phyloP scores from a whole-genome alignment of 2,888 invertebrate genomes.

The Harpalus rubripes region DNA sequence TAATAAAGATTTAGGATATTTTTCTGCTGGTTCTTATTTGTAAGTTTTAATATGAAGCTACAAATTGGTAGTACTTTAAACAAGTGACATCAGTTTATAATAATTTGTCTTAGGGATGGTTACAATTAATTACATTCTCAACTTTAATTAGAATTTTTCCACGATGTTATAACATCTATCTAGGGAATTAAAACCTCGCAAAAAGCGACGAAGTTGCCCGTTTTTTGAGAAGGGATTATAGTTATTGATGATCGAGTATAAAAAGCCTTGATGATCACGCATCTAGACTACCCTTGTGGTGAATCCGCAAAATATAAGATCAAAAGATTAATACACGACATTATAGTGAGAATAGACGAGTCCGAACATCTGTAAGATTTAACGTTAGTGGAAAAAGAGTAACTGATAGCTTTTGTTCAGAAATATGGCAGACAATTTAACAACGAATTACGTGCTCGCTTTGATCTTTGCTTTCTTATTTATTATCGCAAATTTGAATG shows the following conservation, averaged over 20 bases:
- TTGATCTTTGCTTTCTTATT: constrained; percentile 18
- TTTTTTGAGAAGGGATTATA: constrained; percentile 15
- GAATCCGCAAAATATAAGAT: constrained; percentile 8
- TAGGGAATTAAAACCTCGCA: neutral
- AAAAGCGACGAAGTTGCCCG: constrained; percentile 5
- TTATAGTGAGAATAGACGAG: constrained; percentile 17
- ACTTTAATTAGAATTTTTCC: constrained; percentile 33
- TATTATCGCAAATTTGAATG: constrained; percentile 8
- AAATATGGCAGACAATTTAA: constrained; percentile 42
- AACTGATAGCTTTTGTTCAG: constrained; percentile 46
- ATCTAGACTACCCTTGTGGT: neutral
- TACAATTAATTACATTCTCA: constrained; percentile 15
- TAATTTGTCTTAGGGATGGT: too few relatives aligned
- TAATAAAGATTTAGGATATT: too few relatives aligned
- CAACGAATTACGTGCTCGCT: constrained; percentile 35
- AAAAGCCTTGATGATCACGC: constrained; percentile 3
- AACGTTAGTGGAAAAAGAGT: constrained; percentile 22
- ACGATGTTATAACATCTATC: neutral
- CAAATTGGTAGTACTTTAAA: too few relatives aligned
- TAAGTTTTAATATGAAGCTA: too few relatives aligned
- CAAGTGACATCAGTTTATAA: too few relatives aligned
- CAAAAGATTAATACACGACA: constrained; percentile 24
- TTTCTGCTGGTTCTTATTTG: too few relatives aligned
- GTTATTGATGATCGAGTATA: constrained; percentile 44
- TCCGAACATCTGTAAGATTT: constrained; percentile 16